Base-by-base conservation (phyloP, 2,888 invertebrate genomes). In the Noctua fimbriata region DNA sequence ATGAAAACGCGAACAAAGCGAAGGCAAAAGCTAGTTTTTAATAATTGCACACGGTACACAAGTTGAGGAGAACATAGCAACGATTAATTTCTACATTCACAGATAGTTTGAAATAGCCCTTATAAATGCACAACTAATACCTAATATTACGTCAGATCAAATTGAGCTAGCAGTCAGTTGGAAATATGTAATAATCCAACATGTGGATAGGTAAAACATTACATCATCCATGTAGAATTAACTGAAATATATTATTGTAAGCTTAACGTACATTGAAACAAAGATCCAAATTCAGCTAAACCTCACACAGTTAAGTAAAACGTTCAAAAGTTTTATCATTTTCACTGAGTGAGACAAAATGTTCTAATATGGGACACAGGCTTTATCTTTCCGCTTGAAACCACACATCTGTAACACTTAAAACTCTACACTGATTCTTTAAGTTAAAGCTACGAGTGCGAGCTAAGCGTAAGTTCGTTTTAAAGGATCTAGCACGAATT, bases 351-450 rank as follows among this genome's bases (percentile, higher is more conserved):
- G 60, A 70, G 73, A 73, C 86, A 76, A 85, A 85, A 85, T 67
- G 55, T 79, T 86, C 55, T 69, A 75, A 86, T 79, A 83, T 83
- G 73, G 55, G n/a, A 85, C 81, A 52, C 32, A 28, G 82, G 77
- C 69, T 72, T 69, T 82, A 84, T 82, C 78, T 69, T 67, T 82
- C 73, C 49, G 82, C 70, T 85, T 70, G 63, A 71, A 77, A 47
- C 82, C 77, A 73, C 77, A 73, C 84, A 85, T 84, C 36, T 85
- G 86, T 82, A 70, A 78, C 73, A 82, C 78, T 83, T 85, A 82
- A 70, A 85, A 73, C 76, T 76, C 63, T 58, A 69, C 81, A 76
- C 81, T 81, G 83, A 76, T 81, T 83, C 82, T 83, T 63, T 76
- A 81, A 83, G 58, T 80, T 80, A 60, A 76, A 82, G 66, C 76